Evolutionary conservation across 1,140 invertebrate genomes (phyloP).

Genomic region (Acromyrmex echinatior): DNA sequence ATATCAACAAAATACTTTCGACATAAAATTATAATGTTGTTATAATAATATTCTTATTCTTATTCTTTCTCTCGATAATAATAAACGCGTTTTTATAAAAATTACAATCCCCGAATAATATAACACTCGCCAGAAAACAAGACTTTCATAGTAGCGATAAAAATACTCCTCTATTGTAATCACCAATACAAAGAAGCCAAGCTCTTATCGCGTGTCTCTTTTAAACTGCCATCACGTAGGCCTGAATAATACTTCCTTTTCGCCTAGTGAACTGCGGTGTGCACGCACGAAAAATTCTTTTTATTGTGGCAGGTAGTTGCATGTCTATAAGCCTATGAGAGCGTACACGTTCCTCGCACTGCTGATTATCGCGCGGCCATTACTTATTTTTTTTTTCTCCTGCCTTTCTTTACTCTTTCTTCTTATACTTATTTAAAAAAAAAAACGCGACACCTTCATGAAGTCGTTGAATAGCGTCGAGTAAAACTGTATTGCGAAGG

Average conservation of each 20-base stretch:
- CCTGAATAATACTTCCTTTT: slow-evolving; percentile 49
- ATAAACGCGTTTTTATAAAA: slow-evolving; percentile 8
- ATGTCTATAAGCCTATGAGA: slow-evolving; percentile 33
- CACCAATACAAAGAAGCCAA: slow-evolving; percentile 16
- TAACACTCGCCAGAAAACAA: slow-evolving; percentile 6
- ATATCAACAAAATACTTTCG: neutral
- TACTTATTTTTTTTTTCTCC: slow-evolving; percentile 35
- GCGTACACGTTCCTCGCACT: slow-evolving; percentile 13
- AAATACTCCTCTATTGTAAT: neutral
- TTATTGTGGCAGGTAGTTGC: slow-evolving; percentile 47
- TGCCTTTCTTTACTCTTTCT: neutral
- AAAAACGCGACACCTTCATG: slow-evolving; percentile 22
- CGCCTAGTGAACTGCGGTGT: neutral
- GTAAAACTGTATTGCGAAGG: neutral
- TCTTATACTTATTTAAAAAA: slow-evolving; percentile 13
- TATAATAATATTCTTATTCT: neutral
- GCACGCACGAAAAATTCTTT: slow-evolving; percentile 59
- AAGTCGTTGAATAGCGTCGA: slow-evolving; percentile 36
- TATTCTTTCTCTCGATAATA: neutral
- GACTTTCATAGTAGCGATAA: neutral
- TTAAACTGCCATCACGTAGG: slow-evolving; percentile 13
- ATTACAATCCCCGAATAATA: neutral
- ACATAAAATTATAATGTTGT: neutral
- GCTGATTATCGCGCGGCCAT: slow-evolving; percentile 42
- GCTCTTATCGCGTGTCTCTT: slow-evolving; percentile 45